Percentiles rank a stretch among this genome's conserved stretches.
Conservation (phyloP, 2,888 invertebrate species). For the Cheilosia urbana region DNA sequence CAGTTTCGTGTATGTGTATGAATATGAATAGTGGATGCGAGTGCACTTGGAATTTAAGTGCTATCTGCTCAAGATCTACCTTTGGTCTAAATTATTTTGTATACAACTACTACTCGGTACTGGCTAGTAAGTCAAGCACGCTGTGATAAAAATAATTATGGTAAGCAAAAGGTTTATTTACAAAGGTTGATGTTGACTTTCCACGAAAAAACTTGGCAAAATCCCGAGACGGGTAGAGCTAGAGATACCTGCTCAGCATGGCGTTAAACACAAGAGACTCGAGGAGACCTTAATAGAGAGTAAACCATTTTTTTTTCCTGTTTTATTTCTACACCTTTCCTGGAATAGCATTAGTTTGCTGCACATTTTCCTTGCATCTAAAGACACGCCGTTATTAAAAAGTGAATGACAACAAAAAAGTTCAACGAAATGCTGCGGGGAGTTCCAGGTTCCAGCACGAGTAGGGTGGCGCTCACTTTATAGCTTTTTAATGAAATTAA, state of each 20-base stretch:
- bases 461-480: slow-evolving; percentile 24
- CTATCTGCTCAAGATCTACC: slow-evolving; percentile 2
- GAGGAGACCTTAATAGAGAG: slow-evolving; percentile 8
- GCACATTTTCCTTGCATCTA: slow-evolving; percentile 13
- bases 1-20: slow-evolving; percentile 33
- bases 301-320: slow-evolving; percentile 40
- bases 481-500: slow-evolving; percentile 54
- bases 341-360: slow-evolving; percentile 31
- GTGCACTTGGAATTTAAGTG: slow-evolving; percentile 13
- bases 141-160: slow-evolving; percentile 48
- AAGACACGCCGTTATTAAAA: slow-evolving; percentile 2
- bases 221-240: neutral
- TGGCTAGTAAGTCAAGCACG: neutral
- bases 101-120: neutral
- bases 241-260: neutral
- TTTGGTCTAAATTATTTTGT: neutral
- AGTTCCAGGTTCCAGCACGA: neutral
- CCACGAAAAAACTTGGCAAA: too few species aligned
- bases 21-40: neutral
- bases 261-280: neutral
- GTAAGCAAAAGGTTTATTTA: slow-evolving; percentile 10
- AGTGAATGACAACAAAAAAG: slow-evolving; percentile 3
- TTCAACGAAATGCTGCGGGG: slow-evolving; percentile 5
- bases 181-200: neutral
- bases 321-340: slow-evolving; percentile 14